Evolutionary conservation across 2,113 vertebrate genomes (phyloP), one percentile per base, ranked within the genome.

Genomic region (Anoura caudifer): DNA sequence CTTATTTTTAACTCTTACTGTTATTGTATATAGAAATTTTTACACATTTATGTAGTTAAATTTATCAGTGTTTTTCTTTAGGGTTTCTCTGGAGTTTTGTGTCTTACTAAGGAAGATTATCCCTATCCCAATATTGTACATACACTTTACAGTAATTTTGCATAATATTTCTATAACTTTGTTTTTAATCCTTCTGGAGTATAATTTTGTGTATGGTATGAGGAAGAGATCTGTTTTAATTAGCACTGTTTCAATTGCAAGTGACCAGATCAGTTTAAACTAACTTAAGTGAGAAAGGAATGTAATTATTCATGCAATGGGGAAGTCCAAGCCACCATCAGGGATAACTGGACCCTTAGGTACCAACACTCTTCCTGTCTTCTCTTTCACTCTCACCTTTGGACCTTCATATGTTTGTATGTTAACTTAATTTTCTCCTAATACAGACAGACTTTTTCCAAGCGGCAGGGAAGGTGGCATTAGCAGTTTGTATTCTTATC

Each of bases 371-470:
- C 72, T 50, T 87, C 88, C 50, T 93, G 33, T 84, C 56, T 77
- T 77, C 24, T 38, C 56, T 70, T 43, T 73, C 31, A 90, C 24
- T 76, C 24, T 87, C 33, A 14, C 45, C 36, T 96, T 95, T 82
- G 54, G 75, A 67, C 90, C 43, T 77, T 38, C 85, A 11, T 87
- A 41, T 95, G 19, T 93, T 92, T 97, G 73, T 96, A 10, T 95
- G 56, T 94, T 93, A 87, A 96, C 82, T 76, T 77, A 59, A 20
- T 90, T 96, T 89, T 97, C 81, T 96, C 91, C 95, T 95, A 56
- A 91, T 54, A 80, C 85, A 97, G 69, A 93, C 63, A 96, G 90
- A 80, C 87, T 92, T 96, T 97, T 90, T 38, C 92, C 85, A 96
- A 73, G 91, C 90, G 77, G 16, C 90, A 95, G 90, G 96, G 89